Evolutionary conservation across 2,797 vertebrate genomes (phyloP), one percentile per base, ranked within the genome.

Genomic region (Benthosema pterotum): DNA sequence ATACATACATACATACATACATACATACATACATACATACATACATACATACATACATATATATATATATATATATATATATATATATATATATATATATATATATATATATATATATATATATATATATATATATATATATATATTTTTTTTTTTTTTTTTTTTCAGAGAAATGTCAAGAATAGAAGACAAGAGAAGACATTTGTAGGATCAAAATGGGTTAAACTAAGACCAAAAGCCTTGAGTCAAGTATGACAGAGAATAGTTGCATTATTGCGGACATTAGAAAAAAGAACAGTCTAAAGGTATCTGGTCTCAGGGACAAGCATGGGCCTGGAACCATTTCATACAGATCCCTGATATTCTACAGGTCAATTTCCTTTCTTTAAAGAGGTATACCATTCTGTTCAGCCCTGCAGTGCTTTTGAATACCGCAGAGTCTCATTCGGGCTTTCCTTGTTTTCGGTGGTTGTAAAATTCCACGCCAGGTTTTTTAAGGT

Each of bases 401-500:
- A 57, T 13, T 50, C 14, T 14, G 16, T 19, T 17, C 17, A 43
- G 17, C 22, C 11, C n/a, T n/a, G n/a, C 25, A 16, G 14, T 2
- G 43, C 28, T 15, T 42, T 50, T 57, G 14, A 42, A 50, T 50
- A 42, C 11, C 18, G 18, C 28, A 42, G n/a, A 51, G 47, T 15
- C 25, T 48, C 43, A 18, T 51, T 52, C 60, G 22, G 42, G 42
- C 11, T 47, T 11, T 17, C 7, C 19, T 57, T 45, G 46, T 58
- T 47, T n/a, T 47, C 57, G 16, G 18, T 5, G 32, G 32, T 38
- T 11, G 49, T 15, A 64, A 69, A 70, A 61, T 65, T 57, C 48
- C 3, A 52, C 57, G 57, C 53, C 63, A 83, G 63, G 60, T 67
- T 57, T 69, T 67, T 57, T 69, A 66, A 47, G 65, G 69, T 76